Evolutionary conservation across 2,113 vertebrate species (phyloP).

Genomic region (Pelobates fuscus): DNA sequence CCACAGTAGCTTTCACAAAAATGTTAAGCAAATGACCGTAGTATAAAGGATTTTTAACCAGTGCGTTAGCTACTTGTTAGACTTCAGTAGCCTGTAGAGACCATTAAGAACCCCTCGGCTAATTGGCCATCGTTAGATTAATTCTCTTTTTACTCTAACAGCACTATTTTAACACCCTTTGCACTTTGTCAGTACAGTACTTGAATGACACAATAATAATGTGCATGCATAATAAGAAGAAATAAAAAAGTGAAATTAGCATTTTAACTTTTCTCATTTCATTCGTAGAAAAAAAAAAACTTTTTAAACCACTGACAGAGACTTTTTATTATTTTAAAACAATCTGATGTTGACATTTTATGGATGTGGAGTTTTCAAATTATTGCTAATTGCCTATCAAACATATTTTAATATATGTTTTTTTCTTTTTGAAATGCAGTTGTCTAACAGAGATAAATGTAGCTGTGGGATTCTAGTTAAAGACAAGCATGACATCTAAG

Average conservation of each 20-base stretch:
- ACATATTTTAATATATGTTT: slow-evolving; percentile 51
- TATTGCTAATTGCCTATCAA: slow-evolving; percentile 77
- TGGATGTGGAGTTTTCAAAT: slow-evolving; percentile 75
- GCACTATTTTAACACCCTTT: slow-evolving; percentile 75
- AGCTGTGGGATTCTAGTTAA: slow-evolving; percentile 60
- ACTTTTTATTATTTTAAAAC: slow-evolving; percentile 62
- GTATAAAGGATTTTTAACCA: slow-evolving; percentile 70
- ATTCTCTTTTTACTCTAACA: slow-evolving; percentile 77
- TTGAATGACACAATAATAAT: slow-evolving; percentile 84
- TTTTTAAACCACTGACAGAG: slow-evolving; percentile 77
- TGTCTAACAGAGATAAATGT: slow-evolving; percentile 67
- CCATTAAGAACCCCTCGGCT: slow-evolving; percentile 79
- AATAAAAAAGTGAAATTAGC: slow-evolving; percentile 81
- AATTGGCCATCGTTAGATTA: slow-evolving; percentile 81
- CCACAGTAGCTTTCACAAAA: slow-evolving; percentile 64
- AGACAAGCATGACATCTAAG: slow-evolving; percentile 67
- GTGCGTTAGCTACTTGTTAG: slow-evolving; percentile 73
- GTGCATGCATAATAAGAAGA: slow-evolving; percentile 81
- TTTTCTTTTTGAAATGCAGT: slow-evolving; percentile 63
- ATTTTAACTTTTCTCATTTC: slow-evolving; percentile 75
- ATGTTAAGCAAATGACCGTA: slow-evolving; percentile 75
- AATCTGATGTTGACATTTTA: slow-evolving; percentile 71
- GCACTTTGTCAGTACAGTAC: slow-evolving; percentile 72
- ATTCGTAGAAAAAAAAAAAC: slow-evolving; percentile 59
- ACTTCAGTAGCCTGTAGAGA: slow-evolving; percentile 81